These are phyloP conservation scores for Scaptomyza montana DNA, from an alignment of 1,140 invertebrate genomes.

Conservation along the genomic window DNA sequence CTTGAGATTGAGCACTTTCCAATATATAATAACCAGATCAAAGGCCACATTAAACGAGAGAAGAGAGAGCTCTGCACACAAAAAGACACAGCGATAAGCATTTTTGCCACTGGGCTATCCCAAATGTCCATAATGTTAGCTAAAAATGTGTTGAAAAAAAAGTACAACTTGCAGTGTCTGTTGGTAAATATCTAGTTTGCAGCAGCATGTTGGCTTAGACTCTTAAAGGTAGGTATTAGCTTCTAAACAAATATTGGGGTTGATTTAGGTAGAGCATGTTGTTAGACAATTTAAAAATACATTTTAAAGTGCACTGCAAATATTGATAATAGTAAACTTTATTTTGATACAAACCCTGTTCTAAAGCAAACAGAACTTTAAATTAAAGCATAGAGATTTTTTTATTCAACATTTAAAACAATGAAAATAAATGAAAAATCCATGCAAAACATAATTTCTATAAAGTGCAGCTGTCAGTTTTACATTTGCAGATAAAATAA, in stretches of 20 bases:
- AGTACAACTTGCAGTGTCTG: constrained; percentile 65
- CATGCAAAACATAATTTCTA: too few relatives aligned
- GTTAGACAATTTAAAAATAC: neutral
- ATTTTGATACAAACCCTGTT: too few relatives aligned
- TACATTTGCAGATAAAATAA: too few relatives aligned
- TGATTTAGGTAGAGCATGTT: neutral
- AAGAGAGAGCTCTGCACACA: constrained; percentile 6
- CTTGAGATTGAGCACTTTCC: constrained; percentile 44
- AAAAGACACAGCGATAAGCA: constrained; percentile 63
- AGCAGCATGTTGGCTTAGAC: constrained; percentile 43
- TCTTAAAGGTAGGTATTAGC: constrained; percentile 13
- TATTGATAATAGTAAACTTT: neutral
- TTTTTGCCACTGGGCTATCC: constrained; percentile 27
- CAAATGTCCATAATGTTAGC: constrained; percentile 20
- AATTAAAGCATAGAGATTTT: too few relatives aligned
- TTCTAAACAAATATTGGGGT: constrained; percentile 3
- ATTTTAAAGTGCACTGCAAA: too few relatives aligned
- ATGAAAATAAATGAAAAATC: too few relatives aligned
- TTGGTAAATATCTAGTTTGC: constrained; percentile 56
- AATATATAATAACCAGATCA: constrained; percentile 52
- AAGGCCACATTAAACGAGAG: constrained; percentile 35
- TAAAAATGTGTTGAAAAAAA: constrained; percentile 62
- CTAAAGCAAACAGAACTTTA: too few relatives aligned
- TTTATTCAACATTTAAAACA: too few relatives aligned
- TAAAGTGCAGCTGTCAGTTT: too few relatives aligned